These are phyloP conservation scores for Scopus umbretta DNA, from an alignment of 2,113 vertebrate genomes.

Conservation along the genomic window DNA sequence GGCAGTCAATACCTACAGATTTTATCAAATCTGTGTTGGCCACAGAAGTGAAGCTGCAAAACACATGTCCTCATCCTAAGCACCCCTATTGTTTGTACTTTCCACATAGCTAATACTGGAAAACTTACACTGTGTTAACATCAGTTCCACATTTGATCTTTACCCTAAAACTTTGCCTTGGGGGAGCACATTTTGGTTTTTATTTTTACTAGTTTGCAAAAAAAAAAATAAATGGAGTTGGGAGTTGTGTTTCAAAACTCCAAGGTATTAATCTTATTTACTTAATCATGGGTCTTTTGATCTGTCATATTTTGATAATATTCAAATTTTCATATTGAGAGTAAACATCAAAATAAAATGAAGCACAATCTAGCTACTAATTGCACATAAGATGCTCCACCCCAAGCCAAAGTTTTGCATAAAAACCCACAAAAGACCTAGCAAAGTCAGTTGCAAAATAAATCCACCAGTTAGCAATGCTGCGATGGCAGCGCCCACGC, in stretches of 20 bases:
- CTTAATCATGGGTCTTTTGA: background rate
- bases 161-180: background rate
- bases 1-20: background rate
- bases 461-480: background rate
- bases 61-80: accelerated
- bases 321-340: background rate
- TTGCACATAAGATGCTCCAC: background rate
- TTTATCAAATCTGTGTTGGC: background rate
- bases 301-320: background rate
- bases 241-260: background rate
- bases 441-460: background rate
- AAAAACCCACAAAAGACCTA: background rate
- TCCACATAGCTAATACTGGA: background rate
- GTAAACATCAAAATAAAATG: background rate
- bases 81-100: background rate
- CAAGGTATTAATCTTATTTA: background rate
- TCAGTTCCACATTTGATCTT: background rate
- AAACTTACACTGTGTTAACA: background rate
- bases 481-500: accelerated
- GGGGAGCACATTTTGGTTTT: background rate
- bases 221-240: background rate
- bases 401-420: background rate
- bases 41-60: background rate
- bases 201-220: background rate
- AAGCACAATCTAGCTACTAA: background rate